phyloP scores from a whole-genome alignment of 2,888 invertebrate species.

The Xylota sylvarum region DNA sequence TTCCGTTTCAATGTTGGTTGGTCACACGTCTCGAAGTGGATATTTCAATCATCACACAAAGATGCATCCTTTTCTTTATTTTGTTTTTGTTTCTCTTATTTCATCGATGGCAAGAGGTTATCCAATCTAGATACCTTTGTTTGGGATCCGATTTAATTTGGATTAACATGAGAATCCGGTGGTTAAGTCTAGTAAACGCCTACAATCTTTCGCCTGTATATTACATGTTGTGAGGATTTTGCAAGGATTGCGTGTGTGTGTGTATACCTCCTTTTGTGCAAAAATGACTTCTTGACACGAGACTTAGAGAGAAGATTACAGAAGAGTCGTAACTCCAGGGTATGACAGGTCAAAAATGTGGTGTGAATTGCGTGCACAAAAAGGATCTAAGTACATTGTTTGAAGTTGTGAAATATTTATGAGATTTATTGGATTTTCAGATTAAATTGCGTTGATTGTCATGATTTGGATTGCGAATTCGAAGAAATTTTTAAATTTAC shows the following conservation, averaged over 20 bases:
- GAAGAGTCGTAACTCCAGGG: neutral
- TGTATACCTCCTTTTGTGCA: conserved; percentile 31
- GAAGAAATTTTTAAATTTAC: neutral
- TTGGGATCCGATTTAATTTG: conserved; percentile 82
- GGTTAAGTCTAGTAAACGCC: conserved; percentile 84
- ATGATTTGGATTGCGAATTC: neutral
- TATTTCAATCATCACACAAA: conserved; percentile 39
- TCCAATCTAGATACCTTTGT: conserved; percentile 73
- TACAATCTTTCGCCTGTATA: conserved; percentile 78
- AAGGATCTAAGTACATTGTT: conserved; percentile 48
- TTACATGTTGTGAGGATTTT: conserved; percentile 65
- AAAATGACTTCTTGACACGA: conserved; percentile 68
- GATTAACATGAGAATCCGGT: conserved; percentile 82
- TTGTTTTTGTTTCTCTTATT: neutral
- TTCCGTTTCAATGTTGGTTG: conserved; percentile 65
- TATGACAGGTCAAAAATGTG: conserved; percentile 43
- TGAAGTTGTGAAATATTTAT: conserved; percentile 82
- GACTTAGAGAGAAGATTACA: conserved; percentile 39
- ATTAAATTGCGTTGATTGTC: conserved; percentile 78
- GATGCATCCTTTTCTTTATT: conserved; percentile 15
- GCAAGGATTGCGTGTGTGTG: conserved; percentile 22
- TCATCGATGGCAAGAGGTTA: conserved; percentile 51
- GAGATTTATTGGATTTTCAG: conserved; percentile 82
- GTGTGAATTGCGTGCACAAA: conserved; percentile 56
- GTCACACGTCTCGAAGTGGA: conserved; percentile 44